A percentile compares a stretch with the other conserved stretches of the same genome.
phyloP scores from a whole-genome alignment of 2,113 vertebrate genomes.

The Peromyscus leucopus region DNA sequence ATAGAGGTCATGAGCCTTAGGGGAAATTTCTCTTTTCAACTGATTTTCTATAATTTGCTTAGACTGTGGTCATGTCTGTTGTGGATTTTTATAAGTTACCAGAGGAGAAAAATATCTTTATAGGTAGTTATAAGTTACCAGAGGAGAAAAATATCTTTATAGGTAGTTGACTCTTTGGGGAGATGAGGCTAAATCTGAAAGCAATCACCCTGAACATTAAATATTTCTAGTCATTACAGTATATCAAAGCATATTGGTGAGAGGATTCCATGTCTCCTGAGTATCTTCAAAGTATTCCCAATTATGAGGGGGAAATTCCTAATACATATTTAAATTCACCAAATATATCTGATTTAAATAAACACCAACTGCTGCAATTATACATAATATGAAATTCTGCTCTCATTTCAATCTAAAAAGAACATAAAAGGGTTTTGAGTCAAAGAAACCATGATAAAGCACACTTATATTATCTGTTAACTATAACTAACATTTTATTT shows the following conservation, averaged over 20 bases:
- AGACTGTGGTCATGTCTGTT: constrained; percentile 2
- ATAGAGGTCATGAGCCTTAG: background rate
- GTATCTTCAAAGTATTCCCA: constrained; percentile 38
- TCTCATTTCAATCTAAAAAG: constrained; percentile 55
- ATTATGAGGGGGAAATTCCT: background rate
- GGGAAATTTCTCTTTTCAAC: background rate
- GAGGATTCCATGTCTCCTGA: background rate
- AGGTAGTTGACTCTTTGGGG: constrained; percentile 3
- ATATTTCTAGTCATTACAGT: constrained; percentile 65
- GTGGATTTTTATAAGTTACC: constrained; percentile 48
- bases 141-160: constrained; percentile 45
- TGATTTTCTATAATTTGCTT: constrained; percentile 50
- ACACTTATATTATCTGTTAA: constrained; percentile 14
- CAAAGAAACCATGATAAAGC: constrained; percentile 26
- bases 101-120: constrained; percentile 46
- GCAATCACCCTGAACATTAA: constrained; percentile 58
- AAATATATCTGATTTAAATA: constrained; percentile 56
- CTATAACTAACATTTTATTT: constrained; percentile 64
- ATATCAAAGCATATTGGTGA: constrained; percentile 44
- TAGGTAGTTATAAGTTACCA: constrained; percentile 26
- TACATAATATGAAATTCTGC: background rate
- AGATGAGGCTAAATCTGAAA: constrained; percentile 47
- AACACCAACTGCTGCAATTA: background rate
- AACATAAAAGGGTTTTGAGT: constrained; percentile 10
- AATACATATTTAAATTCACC: constrained; percentile 3